phyloP scores from a whole-genome alignment of 1,140 invertebrate genomes.

The Drosophila parvula region DNA sequence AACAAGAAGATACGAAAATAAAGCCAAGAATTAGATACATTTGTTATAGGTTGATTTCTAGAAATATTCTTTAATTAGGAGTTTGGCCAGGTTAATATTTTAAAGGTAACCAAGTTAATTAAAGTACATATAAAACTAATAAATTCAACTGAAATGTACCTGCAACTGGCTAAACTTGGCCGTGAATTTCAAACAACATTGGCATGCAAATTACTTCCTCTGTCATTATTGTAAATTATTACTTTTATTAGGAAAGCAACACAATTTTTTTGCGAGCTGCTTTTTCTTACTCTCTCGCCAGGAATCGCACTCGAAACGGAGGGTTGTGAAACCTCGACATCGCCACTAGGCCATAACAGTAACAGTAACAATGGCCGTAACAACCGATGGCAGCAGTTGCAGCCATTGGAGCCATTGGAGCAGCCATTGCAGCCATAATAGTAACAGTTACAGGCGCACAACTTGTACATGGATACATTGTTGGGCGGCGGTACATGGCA shows the following conservation, averaged over 20 bases:
- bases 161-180: background rate
- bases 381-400: constrained; percentile 24
- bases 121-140: too few species aligned
- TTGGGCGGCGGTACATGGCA: constrained; percentile 47
- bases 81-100: too few species aligned
- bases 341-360: constrained; percentile 51
- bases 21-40: too few species aligned
- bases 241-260: constrained; percentile 18
- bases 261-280: background rate
- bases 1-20: too few species aligned
- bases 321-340: constrained; percentile 35
- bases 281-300: background rate
- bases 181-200: constrained; percentile 1
- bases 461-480: constrained; percentile 51
- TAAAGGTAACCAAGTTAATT: too few species aligned
- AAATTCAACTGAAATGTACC: background rate
- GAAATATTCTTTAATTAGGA: too few species aligned
- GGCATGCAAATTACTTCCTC: constrained; percentile 1
- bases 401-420: constrained; percentile 22
- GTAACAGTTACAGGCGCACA: constrained; percentile 55
- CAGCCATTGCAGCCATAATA: constrained; percentile 34
- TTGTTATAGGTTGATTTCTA: too few species aligned
- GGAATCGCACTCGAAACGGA: constrained; percentile 18
- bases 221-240: constrained; percentile 43
- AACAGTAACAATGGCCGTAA: constrained; percentile 52